These are phyloP conservation scores for Dolichallabes microphthalmus DNA, from an alignment of 2,113 vertebrate genomes.

Conservation along the genomic window DNA sequence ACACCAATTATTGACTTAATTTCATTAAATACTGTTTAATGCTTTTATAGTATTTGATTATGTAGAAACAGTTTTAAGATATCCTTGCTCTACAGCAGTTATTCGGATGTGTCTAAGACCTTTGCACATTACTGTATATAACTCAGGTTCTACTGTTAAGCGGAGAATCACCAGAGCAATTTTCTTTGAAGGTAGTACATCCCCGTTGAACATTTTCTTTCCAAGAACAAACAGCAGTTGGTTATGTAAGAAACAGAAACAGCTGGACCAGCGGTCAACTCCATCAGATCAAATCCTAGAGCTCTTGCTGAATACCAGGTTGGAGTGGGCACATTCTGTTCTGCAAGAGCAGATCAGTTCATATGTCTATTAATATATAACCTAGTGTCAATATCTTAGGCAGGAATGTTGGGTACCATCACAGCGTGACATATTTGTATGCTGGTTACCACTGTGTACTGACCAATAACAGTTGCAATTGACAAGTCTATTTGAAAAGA, in stretches of 20 bases:
- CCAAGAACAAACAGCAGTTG: background rate
- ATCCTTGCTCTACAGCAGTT: too few relatives aligned
- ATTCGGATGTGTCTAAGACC: too few relatives aligned
- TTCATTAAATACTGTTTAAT: too few relatives aligned
- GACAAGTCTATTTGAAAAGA: background rate
- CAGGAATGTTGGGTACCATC: background rate
- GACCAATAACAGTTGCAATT: background rate
- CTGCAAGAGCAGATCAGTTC: background rate
- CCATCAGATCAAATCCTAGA: background rate
- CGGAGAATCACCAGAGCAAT: background rate
- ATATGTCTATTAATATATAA: conserved; percentile 3
- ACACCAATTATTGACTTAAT: too few relatives aligned
- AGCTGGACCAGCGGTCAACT: background rate
- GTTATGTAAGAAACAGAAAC: background rate
- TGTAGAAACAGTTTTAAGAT: too few relatives aligned
- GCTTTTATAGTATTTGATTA: too few relatives aligned
- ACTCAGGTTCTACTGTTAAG: background rate
- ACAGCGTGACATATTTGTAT: background rate
- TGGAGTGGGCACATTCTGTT: background rate
- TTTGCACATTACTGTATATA: background rate
- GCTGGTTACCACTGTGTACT: background rate
- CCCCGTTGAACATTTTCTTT: background rate
- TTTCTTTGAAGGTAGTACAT: background rate
- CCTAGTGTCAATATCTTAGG: background rate
- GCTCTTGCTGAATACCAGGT: background rate